Evolutionary conservation across 2,888 invertebrate species (phyloP).

Genomic region (Pyrgus malvae): DNA sequence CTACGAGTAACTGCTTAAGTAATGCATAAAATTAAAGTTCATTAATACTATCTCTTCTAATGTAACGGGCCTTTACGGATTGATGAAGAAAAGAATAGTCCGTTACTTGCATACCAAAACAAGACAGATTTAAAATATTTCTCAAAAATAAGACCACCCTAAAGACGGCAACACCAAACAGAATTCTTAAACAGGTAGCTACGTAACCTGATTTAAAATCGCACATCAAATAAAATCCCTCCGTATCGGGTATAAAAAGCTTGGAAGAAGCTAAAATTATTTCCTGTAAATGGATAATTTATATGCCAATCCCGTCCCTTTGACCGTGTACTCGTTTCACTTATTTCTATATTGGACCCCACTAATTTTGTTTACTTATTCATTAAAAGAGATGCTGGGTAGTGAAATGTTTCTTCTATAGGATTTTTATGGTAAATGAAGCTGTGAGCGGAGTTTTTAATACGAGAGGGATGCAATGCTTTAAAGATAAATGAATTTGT

Average conservation of each 20-base stretch:
- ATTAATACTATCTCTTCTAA: no score
- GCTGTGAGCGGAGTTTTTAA: conserved; percentile 50
- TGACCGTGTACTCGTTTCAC: conserved; percentile 66
- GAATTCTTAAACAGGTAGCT: conserved; percentile 22
- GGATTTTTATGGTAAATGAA: conserved; percentile 68
- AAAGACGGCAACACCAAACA: conserved; percentile 14
- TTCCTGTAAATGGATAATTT: conserved; percentile 49
- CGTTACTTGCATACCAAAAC: no score
- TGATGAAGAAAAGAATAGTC: no score
- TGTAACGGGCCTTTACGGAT: no score
- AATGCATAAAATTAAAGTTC: no score
- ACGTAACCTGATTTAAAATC: conserved; percentile 41
- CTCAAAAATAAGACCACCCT: background rate
- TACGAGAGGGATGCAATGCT: conserved; percentile 3
- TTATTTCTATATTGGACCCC: conserved; percentile 73
- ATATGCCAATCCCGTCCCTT: conserved; percentile 52
- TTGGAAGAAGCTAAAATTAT: conserved; percentile 54
- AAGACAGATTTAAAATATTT: background rate
- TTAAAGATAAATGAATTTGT: no score
- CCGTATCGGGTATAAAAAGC: conserved; percentile 50
- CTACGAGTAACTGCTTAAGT: no score
- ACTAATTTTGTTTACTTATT: conserved; percentile 80
- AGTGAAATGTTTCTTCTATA: conserved; percentile 62
- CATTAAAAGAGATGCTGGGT: conserved; percentile 71
- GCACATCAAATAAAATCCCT: conserved; percentile 32